phyloP scores from a whole-genome alignment of 2,888 invertebrate species.

The Diadegma fenestrale region DNA sequence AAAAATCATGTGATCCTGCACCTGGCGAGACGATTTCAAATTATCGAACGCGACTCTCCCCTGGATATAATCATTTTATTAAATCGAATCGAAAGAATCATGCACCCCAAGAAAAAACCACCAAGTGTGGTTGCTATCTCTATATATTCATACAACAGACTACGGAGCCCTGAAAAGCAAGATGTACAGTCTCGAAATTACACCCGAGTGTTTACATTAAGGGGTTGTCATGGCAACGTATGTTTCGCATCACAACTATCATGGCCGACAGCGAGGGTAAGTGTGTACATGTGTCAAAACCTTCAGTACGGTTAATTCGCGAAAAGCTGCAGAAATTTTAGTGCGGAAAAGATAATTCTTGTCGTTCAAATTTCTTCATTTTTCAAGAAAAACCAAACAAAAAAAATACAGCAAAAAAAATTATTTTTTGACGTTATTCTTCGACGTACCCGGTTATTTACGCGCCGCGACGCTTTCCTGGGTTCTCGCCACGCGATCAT shows the following conservation, averaged over 20 bases:
- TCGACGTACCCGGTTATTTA: constrained; percentile 32
- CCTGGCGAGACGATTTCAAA: neutral
- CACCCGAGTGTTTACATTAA: constrained; percentile 26
- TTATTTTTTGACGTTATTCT: neutral
- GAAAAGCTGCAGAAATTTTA: constrained; percentile 35
- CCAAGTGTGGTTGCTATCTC: neutral
- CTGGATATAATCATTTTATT: constrained; percentile 62
- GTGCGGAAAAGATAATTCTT: neutral
- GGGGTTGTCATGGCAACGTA: constrained; percentile 78
- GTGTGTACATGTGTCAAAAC: constrained; percentile 75
- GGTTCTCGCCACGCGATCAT: constrained; percentile 11
- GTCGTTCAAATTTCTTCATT: constrained; percentile 22
- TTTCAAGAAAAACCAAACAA: constrained; percentile 22
- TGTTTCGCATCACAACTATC: constrained; percentile 78
- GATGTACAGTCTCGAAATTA: neutral
- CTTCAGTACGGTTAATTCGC: constrained; percentile 49
- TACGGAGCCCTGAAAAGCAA: neutral
- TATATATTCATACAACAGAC: neutral
- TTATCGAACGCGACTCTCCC: constrained; percentile 4
- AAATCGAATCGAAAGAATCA: constrained; percentile 54
- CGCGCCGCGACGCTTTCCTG: constrained; percentile 66
- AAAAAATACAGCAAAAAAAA: neutral
- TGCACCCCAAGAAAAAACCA: constrained; percentile 20
- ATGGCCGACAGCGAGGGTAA: constrained; percentile 83
- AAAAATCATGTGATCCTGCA: neutral